Evolutionary conservation across 2,797 vertebrate genomes (phyloP).

Genomic region (Rhynchonycteris naso): DNA sequence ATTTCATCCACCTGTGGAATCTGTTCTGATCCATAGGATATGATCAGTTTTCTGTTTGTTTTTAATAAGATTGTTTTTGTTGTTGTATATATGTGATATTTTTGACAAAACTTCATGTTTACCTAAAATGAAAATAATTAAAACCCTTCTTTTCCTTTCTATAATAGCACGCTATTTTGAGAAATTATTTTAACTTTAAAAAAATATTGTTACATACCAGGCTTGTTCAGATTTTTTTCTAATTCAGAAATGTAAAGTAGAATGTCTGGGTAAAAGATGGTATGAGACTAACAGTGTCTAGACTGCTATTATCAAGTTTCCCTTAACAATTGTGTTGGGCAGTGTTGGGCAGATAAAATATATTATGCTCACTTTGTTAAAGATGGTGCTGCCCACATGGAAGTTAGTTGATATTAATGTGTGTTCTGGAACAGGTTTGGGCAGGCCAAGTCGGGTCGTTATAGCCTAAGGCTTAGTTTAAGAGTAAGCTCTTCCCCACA

Average conservation of each 20-base stretch:
- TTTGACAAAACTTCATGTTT: neutral
- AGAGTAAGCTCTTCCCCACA: too few relatives aligned
- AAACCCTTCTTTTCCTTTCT: neutral
- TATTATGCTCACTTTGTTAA: too few relatives aligned
- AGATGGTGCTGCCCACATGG: too few relatives aligned
- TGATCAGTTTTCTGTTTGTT: neutral
- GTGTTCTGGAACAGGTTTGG: too few relatives aligned
- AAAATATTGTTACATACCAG: constrained; percentile 12
- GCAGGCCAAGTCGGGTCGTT: too few relatives aligned
- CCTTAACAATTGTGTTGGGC: too few relatives aligned
- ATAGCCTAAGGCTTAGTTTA: too few relatives aligned
- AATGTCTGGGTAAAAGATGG: neutral
- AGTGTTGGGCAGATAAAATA: too few relatives aligned
- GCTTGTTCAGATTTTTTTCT: neutral
- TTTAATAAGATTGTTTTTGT: neutral
- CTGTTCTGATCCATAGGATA: neutral
- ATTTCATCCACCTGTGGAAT: neutral
- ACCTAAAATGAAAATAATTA: neutral
- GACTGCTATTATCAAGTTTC: neutral
- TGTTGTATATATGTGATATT: neutral
- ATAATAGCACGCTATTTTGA: neutral
- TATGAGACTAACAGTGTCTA: neutral
- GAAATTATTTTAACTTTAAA: neutral
- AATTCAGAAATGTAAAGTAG: neutral
- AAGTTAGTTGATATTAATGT: too few relatives aligned